These are phyloP conservation scores for Entomyzon cyanotis DNA, from an alignment of 2,113 vertebrate genomes.

Conservation along the genomic window DNA sequence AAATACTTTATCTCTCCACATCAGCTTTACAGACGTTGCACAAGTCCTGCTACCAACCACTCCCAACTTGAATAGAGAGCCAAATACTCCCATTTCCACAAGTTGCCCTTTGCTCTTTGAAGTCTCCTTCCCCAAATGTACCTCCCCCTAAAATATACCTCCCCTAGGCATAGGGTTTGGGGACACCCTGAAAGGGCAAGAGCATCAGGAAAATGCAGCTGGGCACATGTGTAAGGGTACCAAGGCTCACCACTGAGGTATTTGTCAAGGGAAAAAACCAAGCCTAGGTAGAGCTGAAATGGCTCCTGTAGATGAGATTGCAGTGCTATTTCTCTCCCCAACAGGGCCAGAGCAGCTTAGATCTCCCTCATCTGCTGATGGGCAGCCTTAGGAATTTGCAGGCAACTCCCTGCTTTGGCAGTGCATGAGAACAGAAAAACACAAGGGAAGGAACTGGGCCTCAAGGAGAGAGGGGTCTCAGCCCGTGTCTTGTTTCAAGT, in stretches of 20 bases:
- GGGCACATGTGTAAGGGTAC: not conserved
- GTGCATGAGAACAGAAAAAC: fast-evolving
- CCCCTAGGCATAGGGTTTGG: too few relatives aligned
- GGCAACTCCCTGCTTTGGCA: not conserved
- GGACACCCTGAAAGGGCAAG: not conserved
- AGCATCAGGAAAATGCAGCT: not conserved
- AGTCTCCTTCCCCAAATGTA: not conserved
- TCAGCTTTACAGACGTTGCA: not conserved
- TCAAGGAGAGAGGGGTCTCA: fast-evolving
- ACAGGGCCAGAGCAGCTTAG: not conserved
- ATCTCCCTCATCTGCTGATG: not conserved
- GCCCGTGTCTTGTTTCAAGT: not conserved
- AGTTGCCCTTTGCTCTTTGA: not conserved
- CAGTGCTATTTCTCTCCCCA: not conserved
- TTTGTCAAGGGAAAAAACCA: not conserved
- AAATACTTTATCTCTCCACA: fast-evolving
- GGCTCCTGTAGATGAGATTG: not conserved
- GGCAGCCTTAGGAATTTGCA: not conserved
- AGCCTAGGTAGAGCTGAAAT: not conserved
- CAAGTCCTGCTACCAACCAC: not conserved
- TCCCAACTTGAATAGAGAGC: not conserved
- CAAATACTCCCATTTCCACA: not conserved
- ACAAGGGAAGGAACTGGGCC: not conserved
- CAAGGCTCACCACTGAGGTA: not conserved
- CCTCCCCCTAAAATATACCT: not conserved